Percentiles rank a stretch among this genome's conserved stretches.
Conservation (phyloP, 2,113 vertebrate species). For the Lepidothrix coronata region DNA sequence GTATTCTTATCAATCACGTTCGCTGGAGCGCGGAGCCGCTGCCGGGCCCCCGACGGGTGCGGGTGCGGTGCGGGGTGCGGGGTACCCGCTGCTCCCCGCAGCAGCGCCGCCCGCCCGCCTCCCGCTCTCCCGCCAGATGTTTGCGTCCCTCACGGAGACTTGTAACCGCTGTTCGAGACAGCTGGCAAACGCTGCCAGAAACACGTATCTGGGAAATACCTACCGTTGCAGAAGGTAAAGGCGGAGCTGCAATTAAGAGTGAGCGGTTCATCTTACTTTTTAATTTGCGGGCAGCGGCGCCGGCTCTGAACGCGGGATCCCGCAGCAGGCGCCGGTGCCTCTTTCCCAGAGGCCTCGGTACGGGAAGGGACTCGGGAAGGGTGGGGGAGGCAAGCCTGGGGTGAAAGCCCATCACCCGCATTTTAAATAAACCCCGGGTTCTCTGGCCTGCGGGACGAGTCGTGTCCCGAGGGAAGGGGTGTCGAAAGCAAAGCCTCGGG, state of each 20-base stretch:
- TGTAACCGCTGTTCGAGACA: constrained; percentile 76
- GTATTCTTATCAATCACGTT: not conserved
- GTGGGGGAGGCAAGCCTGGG: accelerated
- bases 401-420: not conserved
- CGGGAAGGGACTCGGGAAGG: not conserved
- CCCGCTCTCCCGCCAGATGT: constrained; percentile 74
- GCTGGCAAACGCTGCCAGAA: constrained; percentile 66
- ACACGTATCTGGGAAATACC: constrained; percentile 37
- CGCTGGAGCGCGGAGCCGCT: not conserved
- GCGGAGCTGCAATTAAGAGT: not conserved
- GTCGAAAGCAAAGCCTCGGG: not conserved
- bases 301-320: not conserved
- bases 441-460: not conserved
- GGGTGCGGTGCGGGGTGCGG: not conserved
- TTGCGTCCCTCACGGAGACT: constrained; percentile 59
- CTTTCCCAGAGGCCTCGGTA: not conserved
- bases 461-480: not conserved
- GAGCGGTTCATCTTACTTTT: not conserved
- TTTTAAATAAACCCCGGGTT: not conserved
- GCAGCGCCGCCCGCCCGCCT: not conserved
- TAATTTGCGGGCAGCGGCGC: not conserved
- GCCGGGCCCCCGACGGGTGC: not conserved
- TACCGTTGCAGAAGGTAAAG: constrained; percentile 11
- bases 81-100: not conserved
- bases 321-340: not conserved